A percentile compares a stretch with the other conserved stretches of the same genome.
Conservation (phyloP, 2,797 vertebrate genomes). For the Spinus pinus region DNA sequence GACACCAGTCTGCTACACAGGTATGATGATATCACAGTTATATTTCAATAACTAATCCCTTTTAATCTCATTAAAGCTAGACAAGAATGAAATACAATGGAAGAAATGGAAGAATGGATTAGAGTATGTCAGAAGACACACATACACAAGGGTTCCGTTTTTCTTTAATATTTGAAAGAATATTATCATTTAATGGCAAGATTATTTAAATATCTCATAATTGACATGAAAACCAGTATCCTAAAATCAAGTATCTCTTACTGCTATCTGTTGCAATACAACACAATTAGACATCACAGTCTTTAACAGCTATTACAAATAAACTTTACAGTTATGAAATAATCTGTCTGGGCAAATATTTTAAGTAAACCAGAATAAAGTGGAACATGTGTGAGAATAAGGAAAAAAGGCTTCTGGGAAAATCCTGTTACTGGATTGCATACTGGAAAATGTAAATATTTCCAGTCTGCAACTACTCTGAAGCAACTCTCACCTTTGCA, state of each 20-base stretch:
- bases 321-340: not conserved
- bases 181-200: not conserved
- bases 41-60: conserved; percentile 22
- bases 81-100: conserved; percentile 40
- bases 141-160: not conserved
- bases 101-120: not conserved
- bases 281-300: not conserved
- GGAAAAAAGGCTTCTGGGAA: not conserved
- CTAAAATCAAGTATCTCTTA: not conserved
- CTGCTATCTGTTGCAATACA: not conserved
- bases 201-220: not conserved
- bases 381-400: not conserved
- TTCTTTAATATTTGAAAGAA: not conserved
- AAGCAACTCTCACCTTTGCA: not conserved
- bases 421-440: not conserved
- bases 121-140: not conserved
- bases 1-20: not conserved
- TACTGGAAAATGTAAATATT: not conserved
- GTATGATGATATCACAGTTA: not conserved
- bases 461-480: not conserved
- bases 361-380: not conserved
- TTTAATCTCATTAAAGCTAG: conserved; percentile 14
- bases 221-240: not conserved
- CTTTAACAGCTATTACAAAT: not conserved
- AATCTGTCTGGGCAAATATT: not conserved